Conservation (phyloP, 2,888 invertebrate species). For the Spicauda simplicius region DNA sequence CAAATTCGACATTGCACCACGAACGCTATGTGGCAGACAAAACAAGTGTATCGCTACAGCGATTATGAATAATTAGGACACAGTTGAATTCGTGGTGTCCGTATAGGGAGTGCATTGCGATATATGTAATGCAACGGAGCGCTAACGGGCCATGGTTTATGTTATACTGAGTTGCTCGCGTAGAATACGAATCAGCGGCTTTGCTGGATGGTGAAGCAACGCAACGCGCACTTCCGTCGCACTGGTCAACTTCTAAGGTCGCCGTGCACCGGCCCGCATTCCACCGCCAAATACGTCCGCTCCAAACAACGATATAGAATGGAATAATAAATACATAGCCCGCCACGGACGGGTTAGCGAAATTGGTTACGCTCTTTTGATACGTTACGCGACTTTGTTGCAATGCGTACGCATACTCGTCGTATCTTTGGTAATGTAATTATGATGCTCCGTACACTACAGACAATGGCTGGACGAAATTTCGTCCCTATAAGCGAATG, state of each 20-base stretch:
- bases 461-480: constrained; percentile 18
- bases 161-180: constrained; percentile 51
- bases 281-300: constrained; percentile 73
- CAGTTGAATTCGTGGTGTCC: constrained; percentile 48
- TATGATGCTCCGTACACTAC: constrained; percentile 16
- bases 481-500: constrained; percentile 9
- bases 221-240: constrained; percentile 58
- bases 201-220: constrained; percentile 44
- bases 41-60: constrained; percentile 12
- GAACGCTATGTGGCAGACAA: not conserved
- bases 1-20: not conserved
- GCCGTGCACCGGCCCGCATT: constrained; percentile 62
- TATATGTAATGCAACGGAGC: constrained; percentile 55
- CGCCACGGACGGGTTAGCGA: constrained; percentile 44
- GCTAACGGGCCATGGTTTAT: constrained; percentile 59
- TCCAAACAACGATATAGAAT: constrained; percentile 60
- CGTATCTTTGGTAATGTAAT: constrained; percentile 15
- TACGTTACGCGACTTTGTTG: constrained; percentile 33
- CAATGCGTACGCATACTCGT: constrained; percentile 3
- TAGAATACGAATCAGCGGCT: constrained; percentile 66
- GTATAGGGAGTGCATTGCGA: constrained; percentile 55
- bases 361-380: constrained; percentile 38
- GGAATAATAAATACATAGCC: constrained; percentile 71
- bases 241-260: constrained; percentile 50
- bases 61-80: constrained; percentile 41